Percentiles rank a stretch among this genome's conserved stretches.
Conservation (phyloP, 2,113 vertebrate genomes). For the Ptilonorhynchus violaceus region DNA sequence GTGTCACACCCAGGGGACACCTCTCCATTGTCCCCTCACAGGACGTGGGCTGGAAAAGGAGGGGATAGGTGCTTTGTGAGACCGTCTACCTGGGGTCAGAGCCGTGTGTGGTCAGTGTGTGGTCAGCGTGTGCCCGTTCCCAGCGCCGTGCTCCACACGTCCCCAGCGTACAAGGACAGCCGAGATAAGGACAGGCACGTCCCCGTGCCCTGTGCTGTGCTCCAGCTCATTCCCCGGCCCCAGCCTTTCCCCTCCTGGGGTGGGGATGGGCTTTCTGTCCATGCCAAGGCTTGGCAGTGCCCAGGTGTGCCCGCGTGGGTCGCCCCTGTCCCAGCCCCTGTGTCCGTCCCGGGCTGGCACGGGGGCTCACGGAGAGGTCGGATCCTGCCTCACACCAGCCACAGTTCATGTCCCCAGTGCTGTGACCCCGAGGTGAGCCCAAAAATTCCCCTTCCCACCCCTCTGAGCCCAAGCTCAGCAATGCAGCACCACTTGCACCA, state of each 20-base stretch:
- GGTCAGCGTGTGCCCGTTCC: not conserved
- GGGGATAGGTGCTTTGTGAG: not conserved
- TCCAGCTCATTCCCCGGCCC: not conserved
- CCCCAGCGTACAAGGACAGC: not conserved
- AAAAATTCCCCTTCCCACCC: not conserved
- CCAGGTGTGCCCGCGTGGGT: accelerated
- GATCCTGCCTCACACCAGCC: accelerated
- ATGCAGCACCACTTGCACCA: accelerated
- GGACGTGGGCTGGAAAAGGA: not conserved
- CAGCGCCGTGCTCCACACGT: accelerated
- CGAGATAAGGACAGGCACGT: not conserved
- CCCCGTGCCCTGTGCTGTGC: accelerated
- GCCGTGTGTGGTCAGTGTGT: accelerated
- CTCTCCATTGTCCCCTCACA: not conserved
- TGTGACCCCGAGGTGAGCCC: not conserved
- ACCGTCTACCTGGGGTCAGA: not conserved
- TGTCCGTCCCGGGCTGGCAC: accelerated
- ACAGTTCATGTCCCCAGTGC: accelerated
- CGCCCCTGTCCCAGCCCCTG: accelerated
- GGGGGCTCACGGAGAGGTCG: accelerated
- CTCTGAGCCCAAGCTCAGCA: not conserved
- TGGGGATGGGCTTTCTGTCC: not conserved
- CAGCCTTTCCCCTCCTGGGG: not conserved
- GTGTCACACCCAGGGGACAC: not conserved
- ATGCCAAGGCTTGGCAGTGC: accelerated